Evolutionary conservation across 2,888 invertebrate species (phyloP), one percentile per base, ranked within the genome.

Genomic region (Amorpha juglandis): DNA sequence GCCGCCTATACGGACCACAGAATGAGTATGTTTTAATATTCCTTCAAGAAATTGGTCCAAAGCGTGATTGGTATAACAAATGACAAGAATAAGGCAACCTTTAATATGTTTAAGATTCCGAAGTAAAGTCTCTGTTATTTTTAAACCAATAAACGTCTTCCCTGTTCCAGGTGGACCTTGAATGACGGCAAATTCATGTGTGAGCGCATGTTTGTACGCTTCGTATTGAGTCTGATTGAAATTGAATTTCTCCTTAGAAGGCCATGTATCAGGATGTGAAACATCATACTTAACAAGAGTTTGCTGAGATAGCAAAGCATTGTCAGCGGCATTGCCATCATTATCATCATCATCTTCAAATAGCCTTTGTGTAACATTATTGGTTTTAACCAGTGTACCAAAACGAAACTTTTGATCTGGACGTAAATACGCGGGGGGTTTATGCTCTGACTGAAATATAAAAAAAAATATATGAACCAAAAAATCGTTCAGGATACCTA

Each of bases 151-250:
- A 81, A 94, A 96, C 0, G 97, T 97, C 90, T 98, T 98, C 0
- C 98, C 98, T 0, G 97, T 97, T 4, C 98, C 98, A 0, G 98
- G 98, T 0, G 98, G 97, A 0, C 98, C 97, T 88, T 98, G 97
- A 72, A 98, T 96, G 0, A 97, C 93, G 0, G 95, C 94, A 73
- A 97, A 95, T 80, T 97, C 96, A 69, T 94, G 94, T 0, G 94
- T 95, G 7, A 98, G 82, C 0, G 96, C 96, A 16, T 95, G 88
- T 71, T 94, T 90, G 75, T 95, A 95, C 0, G 98, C 97, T 12
- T 84, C 80, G 65, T 91, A 90, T 81, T 98, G 98, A 67, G 95
- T 95, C 33, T 91, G 84, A 82, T 97, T 96, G 12, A 97, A 87
- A 51, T 86, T 79, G 14, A 95, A 72, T 47, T 88, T 74, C 21